These are phyloP conservation scores for Pseudachorutes palmiensis DNA, from an alignment of 1,140 invertebrate genomes.

Conservation along the genomic window DNA sequence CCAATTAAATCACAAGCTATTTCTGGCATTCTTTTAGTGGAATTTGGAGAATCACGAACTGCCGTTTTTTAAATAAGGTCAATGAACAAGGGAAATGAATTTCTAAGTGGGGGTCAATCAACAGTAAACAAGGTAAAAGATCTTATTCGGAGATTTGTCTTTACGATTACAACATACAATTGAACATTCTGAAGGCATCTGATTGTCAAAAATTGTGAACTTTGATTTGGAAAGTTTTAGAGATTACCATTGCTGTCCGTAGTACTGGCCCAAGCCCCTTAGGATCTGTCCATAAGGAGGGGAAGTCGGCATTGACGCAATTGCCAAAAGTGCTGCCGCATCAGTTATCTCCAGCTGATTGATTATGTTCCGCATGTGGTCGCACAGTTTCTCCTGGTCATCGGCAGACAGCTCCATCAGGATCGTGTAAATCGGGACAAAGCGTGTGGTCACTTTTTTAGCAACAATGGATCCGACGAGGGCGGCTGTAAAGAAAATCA, in stretches of 20 bases:
- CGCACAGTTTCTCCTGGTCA: constrained; percentile 17
- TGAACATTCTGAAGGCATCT: too few species aligned
- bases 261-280: constrained; percentile 16
- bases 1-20: too few species aligned
- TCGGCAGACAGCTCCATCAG: constrained; percentile 13
- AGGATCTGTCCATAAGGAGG: not conserved
- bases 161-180: too few species aligned
- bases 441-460: constrained; percentile 13
- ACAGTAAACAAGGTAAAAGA: too few species aligned
- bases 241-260: constrained; percentile 1
- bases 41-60: too few species aligned
- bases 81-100: too few species aligned
- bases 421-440: constrained; percentile 21
- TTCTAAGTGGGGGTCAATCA: too few species aligned
- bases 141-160: too few species aligned
- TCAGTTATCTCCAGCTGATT: constrained; percentile 27
- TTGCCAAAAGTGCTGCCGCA: constrained; percentile 17
- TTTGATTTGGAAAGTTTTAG: too few species aligned
- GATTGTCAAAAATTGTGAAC: too few species aligned
- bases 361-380: constrained; percentile 22
- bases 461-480: constrained; percentile 22
- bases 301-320: constrained; percentile 12
- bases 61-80: too few species aligned
- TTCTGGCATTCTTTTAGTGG: too few species aligned
- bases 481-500: constrained; percentile 16